These are phyloP conservation scores for Metaphire vulgaris DNA, from an alignment of 1,140 invertebrate species.

Conservation along the genomic window DNA sequence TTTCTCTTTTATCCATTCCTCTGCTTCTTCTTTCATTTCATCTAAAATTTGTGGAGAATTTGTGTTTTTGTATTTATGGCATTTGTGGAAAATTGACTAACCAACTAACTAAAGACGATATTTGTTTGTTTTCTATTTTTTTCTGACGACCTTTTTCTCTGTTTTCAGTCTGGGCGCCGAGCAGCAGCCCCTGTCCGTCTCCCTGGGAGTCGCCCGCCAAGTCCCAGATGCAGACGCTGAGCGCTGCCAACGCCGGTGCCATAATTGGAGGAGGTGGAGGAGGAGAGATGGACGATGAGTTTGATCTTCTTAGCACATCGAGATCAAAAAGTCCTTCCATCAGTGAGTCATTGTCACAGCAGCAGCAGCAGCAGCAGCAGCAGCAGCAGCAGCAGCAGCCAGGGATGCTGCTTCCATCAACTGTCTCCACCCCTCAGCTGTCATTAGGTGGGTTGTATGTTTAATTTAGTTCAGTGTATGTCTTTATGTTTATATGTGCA, in stretches of 20 bases:
- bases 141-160: too few species aligned
- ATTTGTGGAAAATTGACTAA: too few species aligned
- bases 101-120: too few species aligned
- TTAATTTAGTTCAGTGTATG: too few species aligned
- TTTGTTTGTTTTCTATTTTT: too few species aligned
- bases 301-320: slow-evolving; percentile 40
- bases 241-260: slow-evolving; percentile 1
- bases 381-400: background rate
- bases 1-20: too few species aligned
- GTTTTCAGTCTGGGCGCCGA: background rate
- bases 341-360: background rate
- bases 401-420: background rate
- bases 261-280: slow-evolving; percentile 6
- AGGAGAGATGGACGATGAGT: slow-evolving; percentile 39
- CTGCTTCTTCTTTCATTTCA: too few species aligned
- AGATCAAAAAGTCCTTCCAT: slow-evolving; percentile 36
- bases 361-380: background rate
- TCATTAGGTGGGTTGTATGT: too few species aligned
- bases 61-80: too few species aligned
- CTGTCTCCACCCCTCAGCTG: too few species aligned
- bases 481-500: too few species aligned
- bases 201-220: background rate
- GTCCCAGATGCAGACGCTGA: background rate
- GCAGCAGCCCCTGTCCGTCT: background rate
- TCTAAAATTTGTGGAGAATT: too few species aligned